Base-by-base conservation (phyloP, 2,797 vertebrate species). In the Pipistrellus pygmaeus region DNA sequence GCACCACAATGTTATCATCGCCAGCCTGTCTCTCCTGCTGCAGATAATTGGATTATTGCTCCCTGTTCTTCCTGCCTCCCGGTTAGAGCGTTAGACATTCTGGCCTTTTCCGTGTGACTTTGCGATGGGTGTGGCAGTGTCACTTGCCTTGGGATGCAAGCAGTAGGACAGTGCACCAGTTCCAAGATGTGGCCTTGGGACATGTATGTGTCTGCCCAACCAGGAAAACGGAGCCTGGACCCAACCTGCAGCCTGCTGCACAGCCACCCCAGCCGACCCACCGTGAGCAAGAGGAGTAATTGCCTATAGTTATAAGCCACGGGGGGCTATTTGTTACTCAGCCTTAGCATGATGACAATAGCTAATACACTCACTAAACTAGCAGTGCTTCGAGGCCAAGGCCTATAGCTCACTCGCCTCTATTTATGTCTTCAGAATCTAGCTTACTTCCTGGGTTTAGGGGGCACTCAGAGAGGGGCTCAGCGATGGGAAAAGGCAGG, bases 151-250 rank as follows among this genome's bases (percentile, higher is more conserved):
- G 6, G 53, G 3, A 69, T 3, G 9, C 44, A 25, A 35, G 7
- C 9, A 5, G 4, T 21, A 4, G n/a, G 41, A 57, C 32, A 35
- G 14, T 0, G 18, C 23, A 0, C 62, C 14, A 5, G 1, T n/a
- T 85, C 83, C 53, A 17, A 46, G 62, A 6, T 14, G 60, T 55
- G 44, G 27, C 35, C 10, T 41, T 23, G 18, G 30, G 55, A 48
- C 21, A 35, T 25, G 2, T 1, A 3, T 46, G 32, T 51, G 51
- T 85, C 90, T 77, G 41, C 13, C 41, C 32, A 20, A 30, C 17
- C 11, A n/a, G 44, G n/a, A 62, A 85, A 57, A 35, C 14, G 38
- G 38, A 12, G 5, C 11, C 8, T 41, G 71, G 41, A 48, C 6
- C 46, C 44, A 4, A 18, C 3, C 30, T 9, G 6, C 6, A 18